Base-by-base conservation (phyloP, 2,888 invertebrate species). In the Athalia cordata region DNA sequence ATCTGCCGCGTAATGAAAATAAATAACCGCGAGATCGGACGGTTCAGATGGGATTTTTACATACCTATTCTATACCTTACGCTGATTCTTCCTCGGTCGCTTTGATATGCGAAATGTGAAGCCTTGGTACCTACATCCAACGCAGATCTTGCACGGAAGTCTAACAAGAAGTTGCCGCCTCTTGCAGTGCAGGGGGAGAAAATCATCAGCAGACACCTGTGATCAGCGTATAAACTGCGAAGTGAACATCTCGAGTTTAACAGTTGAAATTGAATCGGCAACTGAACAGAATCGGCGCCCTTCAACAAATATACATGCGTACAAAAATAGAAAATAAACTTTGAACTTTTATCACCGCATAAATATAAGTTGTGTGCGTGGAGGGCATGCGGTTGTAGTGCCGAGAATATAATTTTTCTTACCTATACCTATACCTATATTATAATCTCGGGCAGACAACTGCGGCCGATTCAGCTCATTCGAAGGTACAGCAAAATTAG, bases 41-140 rank as follows among this genome's bases (percentile, higher is more conserved):
- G 52, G 15, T 52, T 52, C 50, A 68, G 55, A 52, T 68, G 55
- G 68, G 5, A 29, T 29, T 29, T 29, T 29, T 29, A 29, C 29
- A 29, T 29, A 29, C 29, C 29, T 29, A 29, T 29, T 29, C 9
- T 8, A 15, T 29, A 67, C n/a, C 15, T 55, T 5, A 7, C n/a
- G 45, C 15, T 11, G 15, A 9, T 59, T 59, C 72, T 47, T 72
- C 59, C 57, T 45, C 49, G 52, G 45, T 72, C 29, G 9, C 57
- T 59, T 72, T 72, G 13, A 72, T 13, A 59, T 72, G 72, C 72
- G 13, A 47, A 13, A 45, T 72, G 59, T 13, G 13, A 72, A n/a
- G 13, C 47, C 45, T 68, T 29, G 29, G 29, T 29, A 29, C 29
- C 29, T 55, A 4, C 4, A 55, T 11, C 9, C n/a, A 11, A 55